These are phyloP conservation scores for Apeira syringaria DNA, from an alignment of 2,888 invertebrate genomes.

Conservation along the genomic window DNA sequence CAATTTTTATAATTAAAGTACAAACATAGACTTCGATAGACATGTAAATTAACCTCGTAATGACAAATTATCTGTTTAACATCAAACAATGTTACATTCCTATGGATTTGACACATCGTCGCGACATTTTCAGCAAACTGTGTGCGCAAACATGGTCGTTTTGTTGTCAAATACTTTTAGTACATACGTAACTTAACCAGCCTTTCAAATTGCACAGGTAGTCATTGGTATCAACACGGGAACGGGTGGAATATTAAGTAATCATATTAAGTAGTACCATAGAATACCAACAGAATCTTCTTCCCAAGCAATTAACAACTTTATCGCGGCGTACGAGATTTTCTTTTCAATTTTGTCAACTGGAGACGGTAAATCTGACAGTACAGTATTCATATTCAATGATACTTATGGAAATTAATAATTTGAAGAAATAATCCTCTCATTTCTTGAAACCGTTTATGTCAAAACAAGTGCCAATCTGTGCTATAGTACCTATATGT, in stretches of 20 bases:
- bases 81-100: slow-evolving; percentile 57
- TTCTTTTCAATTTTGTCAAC: too few relatives aligned
- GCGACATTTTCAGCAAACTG: slow-evolving; percentile 63
- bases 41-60: slow-evolving; percentile 29
- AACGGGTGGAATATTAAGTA: neutral
- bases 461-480: too few relatives aligned
- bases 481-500: too few relatives aligned
- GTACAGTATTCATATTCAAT: too few relatives aligned
- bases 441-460: too few relatives aligned
- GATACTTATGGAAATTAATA: too few relatives aligned
- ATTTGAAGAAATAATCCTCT: too few relatives aligned
- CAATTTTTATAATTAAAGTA: slow-evolving; percentile 4
- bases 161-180: slow-evolving; percentile 46
- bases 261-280: too few relatives aligned
- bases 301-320: too few relatives aligned
- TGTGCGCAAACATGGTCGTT: slow-evolving; percentile 53
- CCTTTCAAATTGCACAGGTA: slow-evolving; percentile 9
- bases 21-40: slow-evolving; percentile 12
- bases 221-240: neutral
- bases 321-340: too few relatives aligned
- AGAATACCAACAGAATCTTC: too few relatives aligned
- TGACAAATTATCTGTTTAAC: slow-evolving; percentile 38
- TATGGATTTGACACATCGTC: slow-evolving; percentile 59
- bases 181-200: slow-evolving; percentile 8
- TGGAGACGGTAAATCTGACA: too few relatives aligned